Evolutionary conservation across 1,140 invertebrate genomes (phyloP).

Genomic region (Drosophila elegans): DNA sequence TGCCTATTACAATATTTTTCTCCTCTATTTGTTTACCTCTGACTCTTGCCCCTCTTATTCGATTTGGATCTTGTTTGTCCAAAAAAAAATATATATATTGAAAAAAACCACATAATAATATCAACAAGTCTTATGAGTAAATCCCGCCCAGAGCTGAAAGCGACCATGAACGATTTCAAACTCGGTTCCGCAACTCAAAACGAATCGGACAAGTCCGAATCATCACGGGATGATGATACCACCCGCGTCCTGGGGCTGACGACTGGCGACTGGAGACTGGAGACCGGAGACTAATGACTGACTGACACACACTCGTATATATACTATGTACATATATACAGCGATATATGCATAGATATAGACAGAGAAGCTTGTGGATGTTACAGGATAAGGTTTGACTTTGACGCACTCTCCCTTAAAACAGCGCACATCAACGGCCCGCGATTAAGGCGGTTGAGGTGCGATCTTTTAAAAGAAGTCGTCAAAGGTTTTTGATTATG

Average conservation of each 20-base stretch:
- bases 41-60: constrained; percentile 1
- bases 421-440: constrained; percentile 34
- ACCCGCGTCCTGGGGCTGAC: neutral
- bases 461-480: constrained; percentile 84
- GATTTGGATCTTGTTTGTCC: constrained; percentile 13
- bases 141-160: constrained; percentile 15
- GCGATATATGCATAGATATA: constrained; percentile 59
- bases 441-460: constrained; percentile 13
- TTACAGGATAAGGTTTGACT: constrained; percentile 55
- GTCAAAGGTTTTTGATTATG: constrained; percentile 90
- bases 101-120: constrained; percentile 69
- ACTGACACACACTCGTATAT: constrained; percentile 41
- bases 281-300: constrained; percentile 24
- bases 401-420: constrained; percentile 74
- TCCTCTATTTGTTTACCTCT: constrained; percentile 31
- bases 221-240: neutral
- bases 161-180: constrained; percentile 1
- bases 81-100: constrained; percentile 26
- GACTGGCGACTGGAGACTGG: constrained; percentile 16
- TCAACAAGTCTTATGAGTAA: constrained; percentile 76
- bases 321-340: constrained; percentile 66
- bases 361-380: constrained; percentile 47
- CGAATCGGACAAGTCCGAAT: neutral
- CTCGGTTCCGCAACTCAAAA: too few species aligned
- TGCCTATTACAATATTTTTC: constrained; percentile 57